Conservation (phyloP, 2,113 vertebrate genomes). For the Rhea americana region DNA sequence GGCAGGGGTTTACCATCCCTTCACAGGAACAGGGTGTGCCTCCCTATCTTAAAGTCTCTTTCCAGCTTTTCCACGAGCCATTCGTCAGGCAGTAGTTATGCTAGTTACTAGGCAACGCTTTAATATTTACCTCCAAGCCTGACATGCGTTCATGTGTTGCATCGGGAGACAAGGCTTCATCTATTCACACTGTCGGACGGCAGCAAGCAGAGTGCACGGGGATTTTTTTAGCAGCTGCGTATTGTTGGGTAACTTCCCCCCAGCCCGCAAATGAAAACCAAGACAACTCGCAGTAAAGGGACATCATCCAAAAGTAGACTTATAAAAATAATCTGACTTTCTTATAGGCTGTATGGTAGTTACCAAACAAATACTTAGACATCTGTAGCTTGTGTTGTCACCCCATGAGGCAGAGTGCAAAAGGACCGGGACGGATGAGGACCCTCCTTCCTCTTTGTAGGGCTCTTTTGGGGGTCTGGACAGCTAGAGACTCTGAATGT, state of each 20-base stretch:
- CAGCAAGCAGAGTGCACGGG: background rate
- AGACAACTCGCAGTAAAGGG: fast-evolving
- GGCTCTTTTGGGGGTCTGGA: background rate
- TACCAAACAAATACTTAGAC: fast-evolving
- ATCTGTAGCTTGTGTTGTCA: fast-evolving
- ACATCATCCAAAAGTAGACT: fast-evolving
- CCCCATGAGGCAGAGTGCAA: fast-evolving
- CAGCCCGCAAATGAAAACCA: fast-evolving
- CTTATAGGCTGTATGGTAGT: fast-evolving
- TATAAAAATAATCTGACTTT: background rate
- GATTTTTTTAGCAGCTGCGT: background rate
- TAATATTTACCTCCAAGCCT: conserved; percentile 62
- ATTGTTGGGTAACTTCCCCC: fast-evolving
- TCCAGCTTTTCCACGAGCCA: background rate
- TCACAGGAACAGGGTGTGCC: background rate
- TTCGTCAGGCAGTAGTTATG: conserved; percentile 25
- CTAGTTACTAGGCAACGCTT: conserved; percentile 55
- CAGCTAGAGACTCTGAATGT: background rate
- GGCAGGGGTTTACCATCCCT: background rate
- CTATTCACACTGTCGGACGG: background rate
- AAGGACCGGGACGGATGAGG: background rate
- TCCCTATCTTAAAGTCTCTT: background rate
- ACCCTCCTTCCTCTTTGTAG: fast-evolving
- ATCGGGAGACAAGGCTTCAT: background rate
- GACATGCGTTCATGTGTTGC: background rate